These are phyloP conservation scores for Perca schrenkii DNA, from an alignment of 2,113 vertebrate genomes.

Conservation along the genomic window DNA sequence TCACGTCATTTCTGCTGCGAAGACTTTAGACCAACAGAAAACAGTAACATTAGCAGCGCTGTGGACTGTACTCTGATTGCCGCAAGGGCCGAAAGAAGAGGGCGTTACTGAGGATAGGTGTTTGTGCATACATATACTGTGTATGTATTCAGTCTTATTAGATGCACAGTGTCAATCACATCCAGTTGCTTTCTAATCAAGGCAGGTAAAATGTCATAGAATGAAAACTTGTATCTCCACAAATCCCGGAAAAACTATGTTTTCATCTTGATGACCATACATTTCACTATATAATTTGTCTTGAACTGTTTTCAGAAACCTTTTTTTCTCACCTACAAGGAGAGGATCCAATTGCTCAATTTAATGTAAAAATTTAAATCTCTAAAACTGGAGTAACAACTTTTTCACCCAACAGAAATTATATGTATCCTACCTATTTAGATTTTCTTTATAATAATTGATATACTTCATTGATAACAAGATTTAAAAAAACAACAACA, in stretches of 20 bases:
- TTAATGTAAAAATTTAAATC: not conserved
- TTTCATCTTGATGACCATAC: not conserved
- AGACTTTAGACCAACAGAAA: constrained; percentile 51
- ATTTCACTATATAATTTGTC: not conserved
- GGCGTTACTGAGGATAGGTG: not conserved
- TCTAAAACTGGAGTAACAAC: not conserved
- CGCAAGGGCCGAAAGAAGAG: constrained; percentile 8
- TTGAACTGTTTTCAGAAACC: not conserved
- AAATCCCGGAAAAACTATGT: not conserved
- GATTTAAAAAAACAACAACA: not conserved
- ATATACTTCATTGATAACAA: not conserved
- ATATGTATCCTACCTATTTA: not conserved
- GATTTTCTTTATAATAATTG: not conserved
- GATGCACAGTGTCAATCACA: not conserved
- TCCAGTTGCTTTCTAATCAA: constrained; percentile 1
- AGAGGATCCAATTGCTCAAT: not conserved
- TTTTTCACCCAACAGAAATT: not conserved
- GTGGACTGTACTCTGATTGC: not conserved
- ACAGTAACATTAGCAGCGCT: constrained; percentile 2
- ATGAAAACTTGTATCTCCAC: not conserved
- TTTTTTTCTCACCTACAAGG: not conserved
- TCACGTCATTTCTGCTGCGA: constrained; percentile 54
- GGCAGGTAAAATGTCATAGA: not conserved
- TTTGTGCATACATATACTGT: not conserved
- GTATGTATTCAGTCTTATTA: not conserved